Percentiles rank a stretch among this genome's conserved stretches.
phyloP scores from a whole-genome alignment of 2,888 invertebrate species.

The Hydrotaea cyrtoneurina region DNA sequence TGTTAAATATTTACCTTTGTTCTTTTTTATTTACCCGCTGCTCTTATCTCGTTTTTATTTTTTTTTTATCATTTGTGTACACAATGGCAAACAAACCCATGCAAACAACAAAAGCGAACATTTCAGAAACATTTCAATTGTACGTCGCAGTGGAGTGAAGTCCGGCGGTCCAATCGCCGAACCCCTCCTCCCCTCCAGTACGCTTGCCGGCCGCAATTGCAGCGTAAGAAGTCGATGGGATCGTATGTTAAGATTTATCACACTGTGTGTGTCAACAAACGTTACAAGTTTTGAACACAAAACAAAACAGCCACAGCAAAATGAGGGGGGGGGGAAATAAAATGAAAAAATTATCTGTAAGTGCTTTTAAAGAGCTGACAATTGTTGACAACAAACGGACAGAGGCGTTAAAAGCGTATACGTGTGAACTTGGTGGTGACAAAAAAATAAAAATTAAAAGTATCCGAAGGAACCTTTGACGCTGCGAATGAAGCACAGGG shows the following conservation, averaged over 20 bases:
- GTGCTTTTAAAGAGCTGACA: neutral
- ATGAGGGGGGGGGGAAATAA: neutral
- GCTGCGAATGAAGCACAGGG: neutral
- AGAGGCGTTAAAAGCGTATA: neutral
- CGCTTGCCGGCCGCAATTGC: conserved; percentile 15
- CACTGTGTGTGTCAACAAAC: conserved; percentile 41
- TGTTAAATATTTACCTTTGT: conserved; percentile 56
- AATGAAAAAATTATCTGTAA: conserved; percentile 2
- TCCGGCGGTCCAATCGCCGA: neutral
- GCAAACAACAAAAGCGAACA: neutral
- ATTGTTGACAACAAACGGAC: neutral
- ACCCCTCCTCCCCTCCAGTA: neutral
- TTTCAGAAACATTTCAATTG: conserved; percentile 10
- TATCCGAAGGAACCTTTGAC: neutral
- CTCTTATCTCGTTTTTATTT: neutral
- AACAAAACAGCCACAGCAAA: neutral
- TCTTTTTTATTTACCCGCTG: conserved; percentile 43
- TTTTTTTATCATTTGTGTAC: conserved; percentile 3
- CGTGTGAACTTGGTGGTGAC: neutral
- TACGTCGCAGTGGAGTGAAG: neutral
- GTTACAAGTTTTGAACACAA: conserved; percentile 24
- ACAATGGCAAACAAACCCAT: conserved; percentile 16
- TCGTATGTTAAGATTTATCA: conserved; percentile 53
- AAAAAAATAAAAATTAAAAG: too few relatives aligned
- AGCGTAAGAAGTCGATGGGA: conserved; percentile 36